Evolutionary conservation across 2,888 invertebrate species (phyloP), one percentile per base, ranked within the genome.

Genomic region (Hypsopygia costalis): DNA sequence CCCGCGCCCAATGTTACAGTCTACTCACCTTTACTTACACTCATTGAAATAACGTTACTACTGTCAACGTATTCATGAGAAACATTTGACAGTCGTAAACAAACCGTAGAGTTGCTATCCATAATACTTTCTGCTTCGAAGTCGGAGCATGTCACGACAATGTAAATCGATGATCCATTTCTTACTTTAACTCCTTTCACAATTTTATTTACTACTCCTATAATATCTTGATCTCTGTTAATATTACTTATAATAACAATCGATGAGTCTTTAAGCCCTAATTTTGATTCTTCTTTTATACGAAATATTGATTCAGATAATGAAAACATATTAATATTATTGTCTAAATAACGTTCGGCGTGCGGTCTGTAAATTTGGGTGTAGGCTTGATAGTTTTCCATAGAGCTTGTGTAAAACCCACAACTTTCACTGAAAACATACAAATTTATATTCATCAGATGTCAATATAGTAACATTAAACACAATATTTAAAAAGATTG

Each of bases 101-200:
- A 65, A 40, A 67, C 53, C 6, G 60, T 60, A 10, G 69, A 70
- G 38, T 55, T 55, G 7, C 45, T 46, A 11, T 40, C 41, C 0
- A 36, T n/a, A 5, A 52, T 48, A 27, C 42, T 38, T n/a, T 53
- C 55, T 11, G 51, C 51, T 7, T 55, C 54, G 32, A 41, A 36
- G 22, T 69, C 66, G 1, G 64, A 55, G 3, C 61, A 58, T 3
- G 72, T 57, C 6, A 78, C 54, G 0, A 75, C 51, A 7, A 78
- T 43, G 34, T 65, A 64, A 16, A 75, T 51, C 3, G 74, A 72
- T 0, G 77, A 74, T 1, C 54, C 40, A 25, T 54, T 49, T 3
- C 41, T 39, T 10, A 65, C 34, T 9, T 54, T 42, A 1, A 57
- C 55, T 1, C 49, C 52, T 7, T 50, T 34, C 1, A 69, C 27